A percentile compares a stretch with the other conserved stretches of the same genome.
These are phyloP conservation scores for Lamproptera curius DNA, from an alignment of 2,888 invertebrate species.

Conservation along the genomic window DNA sequence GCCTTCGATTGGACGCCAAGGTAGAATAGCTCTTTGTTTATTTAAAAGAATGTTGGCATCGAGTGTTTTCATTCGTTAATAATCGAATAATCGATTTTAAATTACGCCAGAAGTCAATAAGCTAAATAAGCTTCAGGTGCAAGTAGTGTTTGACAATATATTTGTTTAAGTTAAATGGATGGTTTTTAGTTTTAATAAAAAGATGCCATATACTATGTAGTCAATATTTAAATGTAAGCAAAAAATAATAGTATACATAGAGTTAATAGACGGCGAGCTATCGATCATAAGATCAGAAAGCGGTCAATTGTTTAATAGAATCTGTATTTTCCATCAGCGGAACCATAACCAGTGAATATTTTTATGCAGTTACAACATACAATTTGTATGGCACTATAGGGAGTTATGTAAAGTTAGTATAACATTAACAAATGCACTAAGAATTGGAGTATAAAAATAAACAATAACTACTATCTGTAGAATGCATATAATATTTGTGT, in stretches of 20 bases:
- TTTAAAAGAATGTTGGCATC: conserved; percentile 24
- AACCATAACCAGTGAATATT: conserved; percentile 22
- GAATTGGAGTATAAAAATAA: too few relatives aligned
- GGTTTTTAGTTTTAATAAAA: too few relatives aligned
- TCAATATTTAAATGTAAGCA: not conserved
- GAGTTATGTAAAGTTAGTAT: not conserved
- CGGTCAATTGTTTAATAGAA: conserved; percentile 31
- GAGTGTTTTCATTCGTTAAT: conserved; percentile 16
- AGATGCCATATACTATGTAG: too few relatives aligned
- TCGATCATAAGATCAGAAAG: not conserved
- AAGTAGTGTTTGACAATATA: too few relatives aligned
- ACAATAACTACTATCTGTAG: too few relatives aligned
- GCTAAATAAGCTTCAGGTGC: too few relatives aligned
- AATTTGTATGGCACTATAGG: not conserved
- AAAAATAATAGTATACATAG: too few relatives aligned
- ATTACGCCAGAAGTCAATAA: too few relatives aligned
- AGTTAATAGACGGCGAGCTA: not conserved
- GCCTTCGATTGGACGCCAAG: conserved; percentile 48
- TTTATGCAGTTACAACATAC: conserved; percentile 26
- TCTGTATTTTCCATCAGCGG: conserved; percentile 52
- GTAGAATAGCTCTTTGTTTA: conserved; percentile 36
- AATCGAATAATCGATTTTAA: conserved; percentile 10
- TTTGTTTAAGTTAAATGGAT: too few relatives aligned
- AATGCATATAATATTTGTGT: too few relatives aligned
- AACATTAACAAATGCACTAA: too few relatives aligned